Conservation (phyloP, 2,888 invertebrate species). For the Perizoma affinitatum region DNA sequence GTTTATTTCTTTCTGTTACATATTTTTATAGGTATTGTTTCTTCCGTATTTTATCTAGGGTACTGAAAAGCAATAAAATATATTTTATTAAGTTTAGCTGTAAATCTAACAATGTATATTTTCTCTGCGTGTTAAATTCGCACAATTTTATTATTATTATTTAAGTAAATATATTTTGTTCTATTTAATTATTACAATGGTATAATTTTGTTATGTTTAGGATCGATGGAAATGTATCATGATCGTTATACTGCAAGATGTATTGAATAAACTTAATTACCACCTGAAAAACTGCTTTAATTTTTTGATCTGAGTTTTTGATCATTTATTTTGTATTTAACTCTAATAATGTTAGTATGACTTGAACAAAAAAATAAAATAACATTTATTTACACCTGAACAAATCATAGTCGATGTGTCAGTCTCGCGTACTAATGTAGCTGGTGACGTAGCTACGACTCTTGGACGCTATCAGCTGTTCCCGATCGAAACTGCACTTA, state of each 20-base stretch:
- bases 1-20: no score
- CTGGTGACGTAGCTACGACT: no score
- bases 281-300: slow-evolving; percentile 29
- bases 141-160: slow-evolving; percentile 55
- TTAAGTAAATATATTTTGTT: slow-evolving; percentile 34
- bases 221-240: slow-evolving; percentile 41
- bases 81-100: slow-evolving; percentile 55
- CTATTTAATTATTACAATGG: slow-evolving; percentile 8
- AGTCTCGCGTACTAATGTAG: no score
- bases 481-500: no score
- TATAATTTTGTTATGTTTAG: slow-evolving; percentile 29
- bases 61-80: slow-evolving; percentile 72
- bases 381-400: no score
- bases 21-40: slow-evolving; percentile 15
- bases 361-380: no score
- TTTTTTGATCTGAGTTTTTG: neutral
- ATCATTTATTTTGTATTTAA: no score
- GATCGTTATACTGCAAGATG: slow-evolving; percentile 54
- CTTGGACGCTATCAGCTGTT: no score
- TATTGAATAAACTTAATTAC: slow-evolving; percentile 63
- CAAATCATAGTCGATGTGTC: no score
- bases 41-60: slow-evolving; percentile 40
- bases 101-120: slow-evolving; percentile 53
- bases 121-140: slow-evolving; percentile 55
- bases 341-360: no score